Conservation (phyloP, 2,113 vertebrate genomes). For the Panurus biarmicus region DNA sequence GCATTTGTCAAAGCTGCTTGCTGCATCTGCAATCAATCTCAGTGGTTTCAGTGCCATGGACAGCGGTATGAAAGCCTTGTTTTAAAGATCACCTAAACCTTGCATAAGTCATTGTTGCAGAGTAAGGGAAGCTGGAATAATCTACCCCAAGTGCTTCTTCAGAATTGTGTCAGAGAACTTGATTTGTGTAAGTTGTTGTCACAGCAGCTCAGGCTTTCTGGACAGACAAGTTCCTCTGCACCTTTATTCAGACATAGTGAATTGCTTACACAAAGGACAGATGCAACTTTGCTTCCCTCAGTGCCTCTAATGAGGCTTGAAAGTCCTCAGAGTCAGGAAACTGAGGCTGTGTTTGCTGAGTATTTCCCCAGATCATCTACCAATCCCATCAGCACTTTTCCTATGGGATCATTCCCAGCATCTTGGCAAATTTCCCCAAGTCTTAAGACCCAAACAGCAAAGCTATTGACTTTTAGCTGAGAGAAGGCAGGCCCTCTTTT, state of each 20-base stretch:
- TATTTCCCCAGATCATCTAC: background rate
- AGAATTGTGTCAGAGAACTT: background rate
- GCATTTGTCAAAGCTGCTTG: conserved; percentile 30
- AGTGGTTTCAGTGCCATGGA: background rate
- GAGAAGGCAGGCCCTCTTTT: background rate
- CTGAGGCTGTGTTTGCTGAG: background rate
- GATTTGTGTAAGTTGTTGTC: background rate
- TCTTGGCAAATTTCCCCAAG: background rate
- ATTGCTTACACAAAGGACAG: background rate
- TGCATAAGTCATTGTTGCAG: background rate
- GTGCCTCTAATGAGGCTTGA: background rate
- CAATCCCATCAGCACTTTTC: background rate
- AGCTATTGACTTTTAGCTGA: background rate
- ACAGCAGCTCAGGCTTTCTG: background rate
- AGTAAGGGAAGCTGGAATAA: background rate
- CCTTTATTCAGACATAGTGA: background rate
- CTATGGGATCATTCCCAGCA: rapidly evolving
- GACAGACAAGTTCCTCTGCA: background rate
- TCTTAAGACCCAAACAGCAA: background rate
- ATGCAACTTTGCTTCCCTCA: background rate
- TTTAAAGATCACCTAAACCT: conserved; percentile 24
- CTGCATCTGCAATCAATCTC: conserved; percentile 39
- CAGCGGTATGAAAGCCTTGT: background rate
- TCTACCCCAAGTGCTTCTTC: background rate
- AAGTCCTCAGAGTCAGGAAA: background rate